Conservation (phyloP, 2,113 vertebrate genomes). For the Charadrius vociferus region DNA sequence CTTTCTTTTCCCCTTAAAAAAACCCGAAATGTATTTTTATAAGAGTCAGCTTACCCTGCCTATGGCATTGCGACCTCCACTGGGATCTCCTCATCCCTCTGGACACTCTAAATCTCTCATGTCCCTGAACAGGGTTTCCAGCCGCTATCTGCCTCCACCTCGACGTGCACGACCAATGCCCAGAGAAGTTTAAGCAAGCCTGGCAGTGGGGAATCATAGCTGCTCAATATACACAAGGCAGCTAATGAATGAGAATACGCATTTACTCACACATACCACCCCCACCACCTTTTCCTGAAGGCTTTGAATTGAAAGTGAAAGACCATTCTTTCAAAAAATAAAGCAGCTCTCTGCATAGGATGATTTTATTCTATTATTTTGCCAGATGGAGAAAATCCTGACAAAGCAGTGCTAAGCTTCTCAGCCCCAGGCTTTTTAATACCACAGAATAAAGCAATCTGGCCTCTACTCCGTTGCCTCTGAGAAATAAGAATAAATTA, state of each 20-base stretch:
- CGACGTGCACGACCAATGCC: too few species aligned
- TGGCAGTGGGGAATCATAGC: background rate
- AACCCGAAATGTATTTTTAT: background rate
- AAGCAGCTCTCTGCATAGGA: background rate
- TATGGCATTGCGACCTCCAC: background rate
- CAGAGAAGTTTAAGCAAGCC: background rate
- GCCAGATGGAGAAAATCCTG: slow-evolving; percentile 6
- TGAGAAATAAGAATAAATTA: slow-evolving; percentile 34
- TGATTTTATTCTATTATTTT: slow-evolving; percentile 24
- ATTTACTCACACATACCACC: background rate
- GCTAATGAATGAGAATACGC: background rate
- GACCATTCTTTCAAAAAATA: background rate
- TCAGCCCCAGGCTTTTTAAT: slow-evolving; percentile 25
- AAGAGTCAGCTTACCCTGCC: background rate
- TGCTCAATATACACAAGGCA: background rate
- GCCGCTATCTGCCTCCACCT: background rate
- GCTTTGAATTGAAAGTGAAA: slow-evolving; percentile 1
- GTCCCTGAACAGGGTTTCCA: background rate
- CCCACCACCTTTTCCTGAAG: background rate
- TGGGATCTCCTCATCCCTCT: background rate
- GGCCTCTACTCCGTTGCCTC: background rate
- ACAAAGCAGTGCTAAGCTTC: slow-evolving; percentile 16
- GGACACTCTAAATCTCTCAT: background rate
- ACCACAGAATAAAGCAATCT: background rate
- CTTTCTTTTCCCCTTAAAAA: background rate